Evolutionary conservation across 64 coral and sea anemone genomes (phyloP).

Genomic region (Montipora efflorescens): DNA sequence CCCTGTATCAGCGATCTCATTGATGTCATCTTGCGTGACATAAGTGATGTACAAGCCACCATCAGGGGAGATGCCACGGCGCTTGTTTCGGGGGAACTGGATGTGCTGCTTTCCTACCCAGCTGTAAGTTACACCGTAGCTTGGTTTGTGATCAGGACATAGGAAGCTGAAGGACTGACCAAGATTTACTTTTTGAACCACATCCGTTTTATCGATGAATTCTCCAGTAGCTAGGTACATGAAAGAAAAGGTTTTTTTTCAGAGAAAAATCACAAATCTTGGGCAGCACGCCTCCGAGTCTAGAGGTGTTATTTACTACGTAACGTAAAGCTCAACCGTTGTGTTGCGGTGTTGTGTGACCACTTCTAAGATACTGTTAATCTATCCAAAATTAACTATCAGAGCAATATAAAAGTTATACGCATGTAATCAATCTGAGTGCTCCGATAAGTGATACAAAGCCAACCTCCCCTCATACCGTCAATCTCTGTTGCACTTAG

Average conservation of each 20-base stretch:
- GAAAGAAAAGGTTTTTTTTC: background rate
- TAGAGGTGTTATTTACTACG: background rate
- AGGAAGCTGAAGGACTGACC: conserved; percentile 15
- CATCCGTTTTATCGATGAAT: background rate
- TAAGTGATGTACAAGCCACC: conserved; percentile 34
- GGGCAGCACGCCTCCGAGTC: no score
- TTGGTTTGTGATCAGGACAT: conserved; percentile 5
- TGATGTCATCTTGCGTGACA: conserved; percentile 33
- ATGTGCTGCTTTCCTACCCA: conserved; percentile 4
- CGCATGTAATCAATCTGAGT: no score
- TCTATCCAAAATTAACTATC: no score
- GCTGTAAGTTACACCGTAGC: background rate
- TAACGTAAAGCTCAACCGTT: no score
- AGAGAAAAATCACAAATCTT: background rate
- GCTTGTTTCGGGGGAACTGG: background rate
- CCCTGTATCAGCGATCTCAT: background rate
- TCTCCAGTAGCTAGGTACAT: background rate
- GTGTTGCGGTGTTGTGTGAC: no score
- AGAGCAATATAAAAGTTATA: no score
- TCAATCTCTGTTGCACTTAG: no score
- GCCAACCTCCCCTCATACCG: no score
- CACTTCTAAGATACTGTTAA: no score
- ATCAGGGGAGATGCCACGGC: conserved; percentile 5
- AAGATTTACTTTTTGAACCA: background rate
- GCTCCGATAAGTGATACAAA: no score